Evolutionary conservation across 1,140 invertebrate species (phyloP), one percentile per base, ranked within the genome.

Genomic region (Homarus americanus): DNA sequence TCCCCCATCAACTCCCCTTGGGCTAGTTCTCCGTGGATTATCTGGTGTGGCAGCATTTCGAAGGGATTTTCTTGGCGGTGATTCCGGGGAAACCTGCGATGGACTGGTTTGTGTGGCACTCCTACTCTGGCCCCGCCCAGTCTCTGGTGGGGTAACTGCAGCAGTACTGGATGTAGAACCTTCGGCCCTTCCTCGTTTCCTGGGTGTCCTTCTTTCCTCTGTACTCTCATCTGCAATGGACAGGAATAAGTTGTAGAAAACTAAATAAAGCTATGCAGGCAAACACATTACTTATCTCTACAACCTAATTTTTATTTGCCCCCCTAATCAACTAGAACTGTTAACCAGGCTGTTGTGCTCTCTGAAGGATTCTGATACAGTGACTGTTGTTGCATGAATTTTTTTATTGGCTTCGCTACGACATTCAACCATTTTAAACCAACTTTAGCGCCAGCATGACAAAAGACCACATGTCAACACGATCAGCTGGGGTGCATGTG

Each of bases 61-160:
- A 2, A 73, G 85, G 5, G 85, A 58, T 63, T 78, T 87, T 78
- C 75, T 87, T 38, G 85, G 85, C 28, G 85, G 53, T 34, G 75
- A 58, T 36, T 87, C 85, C 38, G 44, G 53, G 17, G 69, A 28
- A n/a, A 28, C 41, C 2, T 72, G 85, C 24, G 73, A 63, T 38
- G 85, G 73, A 32, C 49, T 87, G 73, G 73, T 15, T 10, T 76
- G 44, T 24, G 69, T 24, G 0, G 28, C 20, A 15, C 28, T 76
- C 75, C 49, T 78, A 12, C 85, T 49, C 20, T 49, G 20, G 20
- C 34, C 49, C 7, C 75, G 85, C 10, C 44, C 32, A 58, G 58
- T 78, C 49, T 63, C 75, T 34, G 75, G 85, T 20, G 75, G 75
- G 7, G 85, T 24, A 4, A 32, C 75, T 40, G 44, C 72, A 9